These are phyloP conservation scores for Melospiza melodia DNA, from an alignment of 2,113 vertebrate genomes.

Conservation along the genomic window DNA sequence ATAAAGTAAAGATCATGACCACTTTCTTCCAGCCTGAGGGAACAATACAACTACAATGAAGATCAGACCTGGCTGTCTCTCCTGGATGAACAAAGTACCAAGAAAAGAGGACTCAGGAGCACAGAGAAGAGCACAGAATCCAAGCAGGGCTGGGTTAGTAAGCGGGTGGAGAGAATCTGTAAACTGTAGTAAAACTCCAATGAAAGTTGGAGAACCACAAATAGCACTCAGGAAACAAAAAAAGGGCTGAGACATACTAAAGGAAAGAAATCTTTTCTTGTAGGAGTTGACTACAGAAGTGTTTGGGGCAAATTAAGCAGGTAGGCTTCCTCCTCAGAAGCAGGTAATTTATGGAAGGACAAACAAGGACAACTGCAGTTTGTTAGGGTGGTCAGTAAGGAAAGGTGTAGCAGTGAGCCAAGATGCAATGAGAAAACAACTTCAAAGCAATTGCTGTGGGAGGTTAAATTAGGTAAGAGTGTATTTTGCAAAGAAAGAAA, in stretches of 20 bases:
- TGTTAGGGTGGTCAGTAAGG: not conserved
- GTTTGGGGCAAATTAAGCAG: not conserved
- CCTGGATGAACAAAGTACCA: not conserved
- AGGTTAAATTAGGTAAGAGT: conserved; percentile 59
- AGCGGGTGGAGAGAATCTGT: not conserved
- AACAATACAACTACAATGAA: not conserved
- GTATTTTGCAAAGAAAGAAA: conserved; percentile 43
- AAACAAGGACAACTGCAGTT: not conserved
- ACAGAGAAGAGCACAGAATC: not conserved
- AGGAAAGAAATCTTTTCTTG: not conserved
- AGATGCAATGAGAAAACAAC: not conserved
- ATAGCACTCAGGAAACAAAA: not conserved
- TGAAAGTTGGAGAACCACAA: not conserved
- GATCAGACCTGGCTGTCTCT: not conserved
- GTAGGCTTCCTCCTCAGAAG: not conserved
- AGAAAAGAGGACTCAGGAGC: not conserved
- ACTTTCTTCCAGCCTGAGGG: not conserved
- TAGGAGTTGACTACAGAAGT: not conserved
- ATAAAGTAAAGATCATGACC: not conserved
- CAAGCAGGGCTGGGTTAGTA: not conserved
- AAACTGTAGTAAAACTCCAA: not conserved
- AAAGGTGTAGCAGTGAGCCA: not conserved
- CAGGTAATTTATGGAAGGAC: not conserved
- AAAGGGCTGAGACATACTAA: not conserved
- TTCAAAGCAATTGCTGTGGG: conserved; percentile 30